These are phyloP conservation scores for Neomicropteryx cornuta DNA, from an alignment of 1,140 invertebrate species.

Conservation along the genomic window DNA sequence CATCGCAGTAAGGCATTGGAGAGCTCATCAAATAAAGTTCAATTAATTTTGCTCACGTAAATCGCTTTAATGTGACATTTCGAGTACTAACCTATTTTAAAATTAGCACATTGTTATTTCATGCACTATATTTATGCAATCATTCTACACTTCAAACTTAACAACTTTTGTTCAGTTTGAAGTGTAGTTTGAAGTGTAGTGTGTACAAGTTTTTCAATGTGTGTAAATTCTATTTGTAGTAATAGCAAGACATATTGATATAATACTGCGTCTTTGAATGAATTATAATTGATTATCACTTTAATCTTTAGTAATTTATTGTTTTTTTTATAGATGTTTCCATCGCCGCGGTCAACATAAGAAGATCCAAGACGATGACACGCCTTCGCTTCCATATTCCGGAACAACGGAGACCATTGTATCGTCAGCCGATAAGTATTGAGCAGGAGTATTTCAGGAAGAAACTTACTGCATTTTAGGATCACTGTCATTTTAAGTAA, in stretches of 20 bases:
- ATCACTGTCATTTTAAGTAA: no score
- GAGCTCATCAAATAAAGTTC: no score
- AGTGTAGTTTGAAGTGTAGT: neutral
- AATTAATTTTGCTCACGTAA: no score
- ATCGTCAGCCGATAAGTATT: constrained; percentile 5
- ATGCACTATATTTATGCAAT: no score
- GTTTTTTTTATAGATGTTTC: constrained; percentile 2
- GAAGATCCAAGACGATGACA: constrained; percentile 3
- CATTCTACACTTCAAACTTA: no score
- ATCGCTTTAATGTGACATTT: no score
- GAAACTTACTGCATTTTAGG: no score
- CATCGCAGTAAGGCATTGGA: no score
- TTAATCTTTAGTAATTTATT: neutral
- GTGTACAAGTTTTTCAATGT: neutral
- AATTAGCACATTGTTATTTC: no score
- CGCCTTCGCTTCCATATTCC: constrained; percentile 1
- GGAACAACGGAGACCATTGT: constrained; percentile 3
- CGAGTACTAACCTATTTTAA: no score
- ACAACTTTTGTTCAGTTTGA: neutral
- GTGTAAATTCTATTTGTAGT: neutral
- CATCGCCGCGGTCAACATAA: constrained; percentile 2
- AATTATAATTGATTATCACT: neutral
- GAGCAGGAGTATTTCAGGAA: no score
- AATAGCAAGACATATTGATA: neutral
- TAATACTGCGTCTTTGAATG: neutral